Conservation (phyloP, 92 coral and sea anemone genomes). For the Epizoanthus illoricatus region DNA sequence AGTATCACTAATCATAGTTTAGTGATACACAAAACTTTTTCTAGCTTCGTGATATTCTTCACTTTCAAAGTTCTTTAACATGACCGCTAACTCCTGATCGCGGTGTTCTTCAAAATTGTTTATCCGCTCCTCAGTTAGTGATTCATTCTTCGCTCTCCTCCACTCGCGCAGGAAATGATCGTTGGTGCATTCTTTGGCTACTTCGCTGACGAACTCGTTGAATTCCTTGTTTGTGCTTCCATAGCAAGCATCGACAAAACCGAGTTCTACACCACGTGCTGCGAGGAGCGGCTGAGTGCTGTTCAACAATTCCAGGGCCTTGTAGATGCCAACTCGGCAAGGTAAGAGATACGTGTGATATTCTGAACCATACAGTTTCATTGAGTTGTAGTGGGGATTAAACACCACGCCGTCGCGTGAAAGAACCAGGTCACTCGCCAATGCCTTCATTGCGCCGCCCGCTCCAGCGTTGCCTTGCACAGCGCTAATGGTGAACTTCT, state of each 20-base stretch:
- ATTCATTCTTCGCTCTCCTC: conserved; percentile 31
- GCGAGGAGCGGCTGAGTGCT: conserved; percentile 53
- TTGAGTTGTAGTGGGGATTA: conserved; percentile 74
- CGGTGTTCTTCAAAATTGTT: conserved; percentile 52
- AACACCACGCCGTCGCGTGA: conserved; percentile 77
- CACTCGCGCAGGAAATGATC: conserved; percentile 24
- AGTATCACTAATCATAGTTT: background rate
- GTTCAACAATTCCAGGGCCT: conserved; percentile 46
- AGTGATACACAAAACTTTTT: conserved; percentile 60
- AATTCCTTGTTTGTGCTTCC: conserved; percentile 46
- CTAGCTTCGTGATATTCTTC: conserved; percentile 60
- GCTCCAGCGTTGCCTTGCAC: conserved; percentile 82
- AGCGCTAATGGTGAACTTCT: conserved; percentile 72
- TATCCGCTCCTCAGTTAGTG: conserved; percentile 39
- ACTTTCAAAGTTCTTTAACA: conserved; percentile 62
- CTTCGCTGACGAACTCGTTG: conserved; percentile 36
- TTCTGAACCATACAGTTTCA: conserved; percentile 76
- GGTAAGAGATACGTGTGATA: conserved; percentile 76
- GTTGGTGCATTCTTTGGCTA: conserved; percentile 34
- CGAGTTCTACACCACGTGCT: conserved; percentile 54
- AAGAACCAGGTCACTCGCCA: conserved; percentile 71
- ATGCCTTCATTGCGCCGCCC: conserved; percentile 82
- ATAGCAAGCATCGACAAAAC: conserved; percentile 50
- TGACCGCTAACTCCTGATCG: conserved; percentile 46
- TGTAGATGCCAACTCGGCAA: conserved; percentile 54